Base-by-base conservation (phyloP, 2,113 vertebrate species). In the Cathartes aura region DNA sequence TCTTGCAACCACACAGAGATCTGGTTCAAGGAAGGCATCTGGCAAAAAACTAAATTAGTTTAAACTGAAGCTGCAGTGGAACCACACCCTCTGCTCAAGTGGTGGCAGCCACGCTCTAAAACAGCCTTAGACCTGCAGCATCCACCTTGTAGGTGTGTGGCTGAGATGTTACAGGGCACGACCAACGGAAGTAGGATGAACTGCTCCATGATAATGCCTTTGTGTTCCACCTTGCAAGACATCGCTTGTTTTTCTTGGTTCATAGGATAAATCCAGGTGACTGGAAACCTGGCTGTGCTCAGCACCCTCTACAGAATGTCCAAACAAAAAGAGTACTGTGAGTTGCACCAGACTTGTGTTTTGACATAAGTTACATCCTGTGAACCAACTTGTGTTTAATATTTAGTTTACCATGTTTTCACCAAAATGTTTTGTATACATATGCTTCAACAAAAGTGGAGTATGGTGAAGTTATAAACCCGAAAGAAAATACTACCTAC, bases 21-120 rank as follows among this genome's bases (percentile, higher is more conserved):
- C 7, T 90, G 86, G 56, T 48, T 60, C 34, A 76, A 76, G 23
- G 11, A 19, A 89, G 40, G 19, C 40, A 88, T 20, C 19, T 32
- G 67, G 27, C 55, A 42, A 82, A 95, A 87, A 59, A 30, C 30
- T 40, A 27, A 76, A 82, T 82, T 68, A 88, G 52, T 42, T 85
- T 45, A 83, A 92, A 78, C 22, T 55, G 64, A 81, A 70, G 59
- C 47, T 38, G 59, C 63, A 81, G 67, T 27, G 42, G 78, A 91
- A 82, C 91, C 89, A 83, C 89, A 87, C 83, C 94, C 55, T 45
- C 45, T 59, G n/a, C 82, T 80, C 63, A 58, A 74, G 63, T 1
- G 0, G 43, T 23, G 53, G 72, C 90, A 94, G 38, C 15, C 55
- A 23, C 0, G 1, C 82, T 71, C 32, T 34, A 9, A 27, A 82